Base-by-base conservation (phyloP, 2,888 invertebrate genomes). In the Atethmia centrago region DNA sequence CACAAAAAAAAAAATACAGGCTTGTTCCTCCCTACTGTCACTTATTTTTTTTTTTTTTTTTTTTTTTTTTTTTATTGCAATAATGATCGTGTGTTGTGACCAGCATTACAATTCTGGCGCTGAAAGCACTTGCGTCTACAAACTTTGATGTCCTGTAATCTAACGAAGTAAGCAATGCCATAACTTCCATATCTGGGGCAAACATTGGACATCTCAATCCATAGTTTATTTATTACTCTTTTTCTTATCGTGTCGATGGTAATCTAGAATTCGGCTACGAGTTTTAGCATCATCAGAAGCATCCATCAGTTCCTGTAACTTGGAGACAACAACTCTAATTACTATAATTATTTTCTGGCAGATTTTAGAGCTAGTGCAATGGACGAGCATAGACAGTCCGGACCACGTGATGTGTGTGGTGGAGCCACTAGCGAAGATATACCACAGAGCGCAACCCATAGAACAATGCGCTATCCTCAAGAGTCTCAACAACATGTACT, bases 351-450 rank as follows among this genome's bases (percentile, higher is more conserved):
- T 61, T 78, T 47, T 58, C 16, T 63, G 16, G 8, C 87, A 96
- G 96, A 94, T 96, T 56, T 71, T 96, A 59, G 89, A 92, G 31
- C 86, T 96, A 5, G 88, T 92, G 3, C 94, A 96, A 74, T 96
- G 96, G 96, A 86, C 95, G 63, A 92, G 92, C 74, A 88, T 89
- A 51, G 93, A 94, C 56, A 89, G 88, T 21, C 84, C 88, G 0
- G 92, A 93, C 9, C 89, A 94, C 51, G 88, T 94, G 14, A 80
- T 85, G 65, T 90, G 87, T 45, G 90, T 96, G 40, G 87, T 94
- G 81, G 88, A 90, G 8, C 85, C 90, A 0, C 80, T 96, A 21
- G 82, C 86, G 8, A 85, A 87, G 31, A 77, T 92, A 2, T 94
- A 92, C 85, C 90, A 88, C 49, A 90, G 95, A 63, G 92, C 94